Conservation (phyloP, 1,140 invertebrate species). For the Eurytemora carolleeae region DNA sequence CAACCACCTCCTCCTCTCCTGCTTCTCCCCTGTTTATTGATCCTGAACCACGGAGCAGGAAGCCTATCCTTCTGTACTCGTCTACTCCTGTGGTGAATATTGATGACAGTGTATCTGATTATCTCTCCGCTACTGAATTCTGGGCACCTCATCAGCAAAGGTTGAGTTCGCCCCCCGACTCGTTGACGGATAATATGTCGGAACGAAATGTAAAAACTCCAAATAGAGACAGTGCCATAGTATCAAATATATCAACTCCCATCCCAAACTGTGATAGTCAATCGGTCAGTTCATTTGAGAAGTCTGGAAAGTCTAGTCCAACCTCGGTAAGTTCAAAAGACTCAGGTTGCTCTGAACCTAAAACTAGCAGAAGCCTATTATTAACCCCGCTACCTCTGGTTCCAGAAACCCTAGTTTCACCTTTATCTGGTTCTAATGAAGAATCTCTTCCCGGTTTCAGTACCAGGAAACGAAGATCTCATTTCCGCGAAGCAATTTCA, state of each 20-base stretch:
- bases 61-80: background rate
- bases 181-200: background rate
- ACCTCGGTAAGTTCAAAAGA: slow-evolving; percentile 13
- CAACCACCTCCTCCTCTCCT: background rate
- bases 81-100: background rate
- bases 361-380: too few relatives aligned
- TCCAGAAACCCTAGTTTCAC: background rate
- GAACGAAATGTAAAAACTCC: background rate
- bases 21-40: background rate
- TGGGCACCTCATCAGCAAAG: background rate
- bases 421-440: background rate
- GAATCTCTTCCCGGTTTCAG: slow-evolving; percentile 11
- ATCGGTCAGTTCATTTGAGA: background rate
- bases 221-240: background rate
- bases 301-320: slow-evolving; percentile 10
- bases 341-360: slow-evolving; percentile 12
- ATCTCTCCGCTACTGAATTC: background rate
- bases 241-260: background rate
- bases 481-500: slow-evolving; percentile 43
- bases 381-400: background rate
- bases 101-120: background rate
- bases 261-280: background rate
- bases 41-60: slow-evolving; percentile 1
- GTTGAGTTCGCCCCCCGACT: background rate
- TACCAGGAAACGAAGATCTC: slow-evolving; percentile 6